phyloP scores from a whole-genome alignment of 2,888 invertebrate genomes.

The Pimpla rufipes region DNA sequence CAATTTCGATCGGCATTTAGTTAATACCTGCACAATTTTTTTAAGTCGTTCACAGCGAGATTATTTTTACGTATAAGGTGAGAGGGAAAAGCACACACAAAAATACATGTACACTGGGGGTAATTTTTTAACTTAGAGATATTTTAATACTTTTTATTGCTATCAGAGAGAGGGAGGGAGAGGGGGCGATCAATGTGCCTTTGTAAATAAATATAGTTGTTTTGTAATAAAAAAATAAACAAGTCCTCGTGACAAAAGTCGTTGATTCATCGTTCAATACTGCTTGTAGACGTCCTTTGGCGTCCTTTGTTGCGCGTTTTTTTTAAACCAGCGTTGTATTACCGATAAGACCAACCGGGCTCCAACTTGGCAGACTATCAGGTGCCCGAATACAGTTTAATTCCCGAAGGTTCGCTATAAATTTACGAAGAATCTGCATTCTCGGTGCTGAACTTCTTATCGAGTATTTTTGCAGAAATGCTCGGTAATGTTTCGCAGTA shows the following conservation, averaged over 20 bases:
- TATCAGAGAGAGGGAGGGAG: neutral
- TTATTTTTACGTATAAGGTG: conserved; percentile 2
- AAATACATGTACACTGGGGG: neutral
- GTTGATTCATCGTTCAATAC: neutral
- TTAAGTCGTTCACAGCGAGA: neutral
- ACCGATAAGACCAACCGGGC: too few relatives aligned
- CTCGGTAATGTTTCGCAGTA: too few relatives aligned
- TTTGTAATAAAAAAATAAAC: conserved; percentile 12
- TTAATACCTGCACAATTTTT: neutral
- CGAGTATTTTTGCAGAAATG: too few relatives aligned
- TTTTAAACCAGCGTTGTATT: too few relatives aligned
- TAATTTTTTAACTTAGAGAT: neutral
- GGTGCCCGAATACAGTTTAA: too few relatives aligned
- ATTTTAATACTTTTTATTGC: neutral
- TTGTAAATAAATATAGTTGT: conserved; percentile 23
- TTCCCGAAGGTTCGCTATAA: too few relatives aligned
- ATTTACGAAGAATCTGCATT: too few relatives aligned
- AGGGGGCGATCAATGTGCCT: neutral
- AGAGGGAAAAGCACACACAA: neutral
- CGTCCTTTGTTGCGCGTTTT: too few relatives aligned
- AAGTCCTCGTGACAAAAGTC: neutral
- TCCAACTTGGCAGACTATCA: too few relatives aligned
- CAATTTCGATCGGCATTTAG: neutral
- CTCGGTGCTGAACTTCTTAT: too few relatives aligned
- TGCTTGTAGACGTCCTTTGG: too few relatives aligned